A percentile compares a stretch with the other conserved stretches of the same genome.
These are phyloP conservation scores for Epizoanthus rinbou DNA, from an alignment of 92 coral and sea anemone species.

Conservation along the genomic window DNA sequence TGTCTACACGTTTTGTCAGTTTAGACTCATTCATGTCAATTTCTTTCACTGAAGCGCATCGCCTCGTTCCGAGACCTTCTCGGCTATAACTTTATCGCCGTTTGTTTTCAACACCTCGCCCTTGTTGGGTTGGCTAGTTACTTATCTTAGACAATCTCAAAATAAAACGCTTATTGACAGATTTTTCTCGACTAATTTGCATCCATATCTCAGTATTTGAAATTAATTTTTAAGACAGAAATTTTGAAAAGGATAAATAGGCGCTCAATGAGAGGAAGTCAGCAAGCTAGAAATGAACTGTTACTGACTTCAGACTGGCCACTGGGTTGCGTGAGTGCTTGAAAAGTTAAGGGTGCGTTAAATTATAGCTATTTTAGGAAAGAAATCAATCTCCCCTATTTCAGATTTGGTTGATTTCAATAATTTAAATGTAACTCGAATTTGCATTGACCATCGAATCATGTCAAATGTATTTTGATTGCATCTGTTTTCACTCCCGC, in stretches of 20 bases:
- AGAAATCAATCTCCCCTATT: background rate
- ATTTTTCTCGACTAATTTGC: slow-evolving; percentile 32
- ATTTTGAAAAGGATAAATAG: background rate
- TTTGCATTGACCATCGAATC: slow-evolving; percentile 7
- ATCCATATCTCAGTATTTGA: slow-evolving; percentile 5
- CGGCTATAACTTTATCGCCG: background rate
- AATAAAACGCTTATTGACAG: slow-evolving; percentile 28
- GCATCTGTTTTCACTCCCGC: slow-evolving; percentile 7
- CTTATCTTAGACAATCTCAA: slow-evolving; percentile 17
- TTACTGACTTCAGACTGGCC: background rate
- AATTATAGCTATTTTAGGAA: slow-evolving; percentile 8
- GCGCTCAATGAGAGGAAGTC: background rate
- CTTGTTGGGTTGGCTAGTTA: background rate
- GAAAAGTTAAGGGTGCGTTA: background rate
- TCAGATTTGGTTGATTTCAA: background rate
- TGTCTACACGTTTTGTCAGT: slow-evolving; percentile 48
- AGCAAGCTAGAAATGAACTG: background rate
- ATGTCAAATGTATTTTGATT: slow-evolving; percentile 20
- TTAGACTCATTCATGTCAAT: slow-evolving; percentile 30
- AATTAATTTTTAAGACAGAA: slow-evolving; percentile 21
- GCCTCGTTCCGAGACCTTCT: slow-evolving; percentile 30
- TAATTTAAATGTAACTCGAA: slow-evolving; percentile 16
- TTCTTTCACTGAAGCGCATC: slow-evolving; percentile 17
- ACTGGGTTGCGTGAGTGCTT: background rate
- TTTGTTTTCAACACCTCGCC: slow-evolving; percentile 34